Conservation (phyloP, 1,140 invertebrate genomes). For the Marisa cornuarietis region DNA sequence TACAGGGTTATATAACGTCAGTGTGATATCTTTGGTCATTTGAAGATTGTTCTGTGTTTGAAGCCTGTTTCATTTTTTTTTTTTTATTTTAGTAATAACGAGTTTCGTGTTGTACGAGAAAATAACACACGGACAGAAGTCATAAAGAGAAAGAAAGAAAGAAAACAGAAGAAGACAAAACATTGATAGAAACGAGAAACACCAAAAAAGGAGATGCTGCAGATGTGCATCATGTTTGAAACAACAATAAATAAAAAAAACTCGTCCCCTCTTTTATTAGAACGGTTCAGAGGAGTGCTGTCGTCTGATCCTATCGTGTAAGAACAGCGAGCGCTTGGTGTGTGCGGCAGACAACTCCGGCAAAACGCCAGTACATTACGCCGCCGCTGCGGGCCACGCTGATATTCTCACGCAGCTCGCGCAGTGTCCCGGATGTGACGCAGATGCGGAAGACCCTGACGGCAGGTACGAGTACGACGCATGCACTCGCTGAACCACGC, state of each 20-base stretch:
- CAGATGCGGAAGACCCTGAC: conserved; percentile 54
- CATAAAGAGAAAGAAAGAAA: neutral
- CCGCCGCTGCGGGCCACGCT: conserved; percentile 54
- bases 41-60: too few relatives aligned
- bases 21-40: too few relatives aligned
- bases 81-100: too few relatives aligned
- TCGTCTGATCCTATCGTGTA: conserved; percentile 22
- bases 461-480: conserved; percentile 50
- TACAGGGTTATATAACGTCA: too few relatives aligned
- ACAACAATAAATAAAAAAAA: neutral
- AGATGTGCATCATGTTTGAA: too few relatives aligned
- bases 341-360: conserved; percentile 47
- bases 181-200: too few relatives aligned
- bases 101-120: too few relatives aligned
- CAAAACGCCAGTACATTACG: conserved; percentile 55
- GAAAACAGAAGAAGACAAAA: neutral
- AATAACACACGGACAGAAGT: neutral
- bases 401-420: conserved; percentile 43
- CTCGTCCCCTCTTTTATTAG: conserved; percentile 28
- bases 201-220: too few relatives aligned
- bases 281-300: conserved; percentile 49
- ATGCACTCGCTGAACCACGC: too few relatives aligned
- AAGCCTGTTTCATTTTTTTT: too few relatives aligned
- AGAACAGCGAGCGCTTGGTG: conserved; percentile 29
- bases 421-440: conserved; percentile 28